Evolutionary conservation across 2,888 invertebrate genomes (phyloP), one percentile per base, ranked within the genome.

Genomic region (Dusona sp.): DNA sequence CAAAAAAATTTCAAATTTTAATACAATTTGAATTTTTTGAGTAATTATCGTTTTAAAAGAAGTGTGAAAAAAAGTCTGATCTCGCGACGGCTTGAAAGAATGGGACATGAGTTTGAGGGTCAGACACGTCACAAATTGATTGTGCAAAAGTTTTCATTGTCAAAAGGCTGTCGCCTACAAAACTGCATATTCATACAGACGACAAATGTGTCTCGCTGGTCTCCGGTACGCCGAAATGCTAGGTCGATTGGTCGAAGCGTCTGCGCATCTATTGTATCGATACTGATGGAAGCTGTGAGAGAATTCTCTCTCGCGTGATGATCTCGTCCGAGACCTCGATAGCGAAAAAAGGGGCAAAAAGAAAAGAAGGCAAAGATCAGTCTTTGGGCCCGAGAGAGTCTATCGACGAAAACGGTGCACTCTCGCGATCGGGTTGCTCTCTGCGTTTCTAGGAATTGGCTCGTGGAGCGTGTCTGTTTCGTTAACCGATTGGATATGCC

Each of bases 401-500:
- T 61, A 61, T 61, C 61, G 61, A 25, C 61, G 61, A 61, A 61
- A 61, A 61, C 61, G 61, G 13, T 61, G 61, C 61, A 61, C 61
- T 61, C 29, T 61, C 29, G 61, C 61, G 61, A 61, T 61, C 61
- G 61, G 61, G 61, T 61, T 61, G 61, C 61, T 61, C 61, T 61
- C 29, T 61, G 61, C 29, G 61, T 61, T 61, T 61, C 61, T 61
- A 61, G 61, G 61, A 61, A 61, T 61, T 61, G 61, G n/a, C 61
- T 61, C 61, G 61, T 29, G 29, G 29, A 61, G 61, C 61, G 61
- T 61, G 61, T 61, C 61, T 61, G 61, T 29, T 61, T 61, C 61
- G 61, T 61, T 61, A 61, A 61, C 81, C 90, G 89, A 89, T 89
- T 90, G 89, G 89, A 89, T 88, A 89, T 89, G 89, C 89, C 84